Evolutionary conservation across 2,888 invertebrate genomes (phyloP).

Genomic region (Zygogramma bicolorata): DNA sequence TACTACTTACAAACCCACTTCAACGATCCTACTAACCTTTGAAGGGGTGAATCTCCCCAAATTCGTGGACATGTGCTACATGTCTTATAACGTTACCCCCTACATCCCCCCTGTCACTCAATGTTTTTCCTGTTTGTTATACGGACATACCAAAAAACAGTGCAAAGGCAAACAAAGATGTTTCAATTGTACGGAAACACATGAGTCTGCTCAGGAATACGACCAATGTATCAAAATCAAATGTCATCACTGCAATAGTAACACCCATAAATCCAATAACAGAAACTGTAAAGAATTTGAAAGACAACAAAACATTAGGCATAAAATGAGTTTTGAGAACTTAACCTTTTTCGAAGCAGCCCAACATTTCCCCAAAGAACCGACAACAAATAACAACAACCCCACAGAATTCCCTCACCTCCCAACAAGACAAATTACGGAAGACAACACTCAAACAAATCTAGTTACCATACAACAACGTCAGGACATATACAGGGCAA

Average conservation of each 20-base stretch:
- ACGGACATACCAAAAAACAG: constrained; percentile 22
- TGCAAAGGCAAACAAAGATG: constrained; percentile 7
- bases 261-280: neutral
- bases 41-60: too few relatives aligned
- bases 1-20: neutral
- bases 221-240: neutral
- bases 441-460: neutral
- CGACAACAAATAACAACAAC: neutral
- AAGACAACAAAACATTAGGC: constrained; percentile 19
- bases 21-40: too few relatives aligned
- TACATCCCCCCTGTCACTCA: constrained; percentile 11
- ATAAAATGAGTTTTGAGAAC: constrained; percentile 21
- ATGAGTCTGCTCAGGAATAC: neutral
- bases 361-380: neutral
- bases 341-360: constrained; percentile 20
- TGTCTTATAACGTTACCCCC: neutral
- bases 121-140: constrained; percentile 11
- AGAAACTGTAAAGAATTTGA: neutral
- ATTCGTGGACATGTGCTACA: too few relatives aligned
- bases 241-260: neutral
- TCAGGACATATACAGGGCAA: neutral
- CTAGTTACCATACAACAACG: neutral
- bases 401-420: neutral
- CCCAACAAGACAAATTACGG: too few relatives aligned
- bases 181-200: neutral